Conservation (phyloP, 2,888 invertebrate species). For the Caenorhabditis plicata region DNA sequence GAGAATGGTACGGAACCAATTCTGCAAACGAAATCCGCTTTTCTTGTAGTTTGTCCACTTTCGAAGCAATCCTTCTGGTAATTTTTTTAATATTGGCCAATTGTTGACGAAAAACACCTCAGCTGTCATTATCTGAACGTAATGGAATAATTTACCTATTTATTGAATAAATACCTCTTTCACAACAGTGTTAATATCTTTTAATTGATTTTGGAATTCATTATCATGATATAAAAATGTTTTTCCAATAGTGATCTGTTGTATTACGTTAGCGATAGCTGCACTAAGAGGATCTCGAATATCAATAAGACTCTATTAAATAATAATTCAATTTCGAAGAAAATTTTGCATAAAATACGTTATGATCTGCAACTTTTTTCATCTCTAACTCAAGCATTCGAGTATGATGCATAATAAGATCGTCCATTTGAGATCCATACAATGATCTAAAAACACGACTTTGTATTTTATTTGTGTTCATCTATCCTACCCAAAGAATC, state of each 20-base stretch:
- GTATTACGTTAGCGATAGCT: slow-evolving; percentile 60
- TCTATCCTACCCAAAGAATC: slow-evolving; percentile 3
- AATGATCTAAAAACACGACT: slow-evolving; percentile 14
- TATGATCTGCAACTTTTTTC: slow-evolving; percentile 10
- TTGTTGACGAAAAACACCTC: slow-evolving; percentile 52
- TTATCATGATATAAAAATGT: slow-evolving; percentile 41
- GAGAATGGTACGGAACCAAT: slow-evolving; percentile 36
- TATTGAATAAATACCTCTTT: slow-evolving; percentile 32
- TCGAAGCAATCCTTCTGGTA: slow-evolving; percentile 38
- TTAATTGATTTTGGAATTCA: slow-evolving; percentile 34
- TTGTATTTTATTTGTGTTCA: background rate
- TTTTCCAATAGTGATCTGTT: slow-evolving; percentile 57
- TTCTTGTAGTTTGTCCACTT: slow-evolving; percentile 46
- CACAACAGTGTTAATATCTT: slow-evolving; percentile 34
- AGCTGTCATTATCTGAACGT: slow-evolving; percentile 35
- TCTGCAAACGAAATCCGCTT: slow-evolving; percentile 56
- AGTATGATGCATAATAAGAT: slow-evolving; percentile 30
- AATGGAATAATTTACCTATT: background rate
- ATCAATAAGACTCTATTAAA: slow-evolving; percentile 28
- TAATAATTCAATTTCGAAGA: background rate
- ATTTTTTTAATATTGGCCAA: slow-evolving; percentile 46
- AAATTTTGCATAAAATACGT: background rate
- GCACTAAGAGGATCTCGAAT: slow-evolving; percentile 36
- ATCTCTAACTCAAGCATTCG: slow-evolving; percentile 15
- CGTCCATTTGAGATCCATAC: slow-evolving; percentile 32